Base-by-base conservation (phyloP, 2,113 vertebrate species). In the Lepidothrix coronata region DNA sequence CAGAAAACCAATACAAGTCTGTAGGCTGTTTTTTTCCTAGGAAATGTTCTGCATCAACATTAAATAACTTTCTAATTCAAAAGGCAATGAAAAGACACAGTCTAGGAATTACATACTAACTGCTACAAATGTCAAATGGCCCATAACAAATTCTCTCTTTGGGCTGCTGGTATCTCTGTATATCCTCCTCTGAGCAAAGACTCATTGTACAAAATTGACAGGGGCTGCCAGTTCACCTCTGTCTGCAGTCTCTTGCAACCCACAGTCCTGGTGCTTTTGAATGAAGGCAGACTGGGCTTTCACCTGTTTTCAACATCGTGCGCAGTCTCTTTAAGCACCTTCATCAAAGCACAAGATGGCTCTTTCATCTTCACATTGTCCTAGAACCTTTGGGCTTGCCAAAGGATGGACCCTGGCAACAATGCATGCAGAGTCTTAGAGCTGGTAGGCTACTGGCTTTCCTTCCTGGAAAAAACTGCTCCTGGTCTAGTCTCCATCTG, bases 31-130 rank as follows among this genome's bases (percentile, higher is more conserved):
- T 43, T 79, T 79, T 44, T 66, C 30, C 62, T 78, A 82, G 73
- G 71, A 89, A 91, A 59, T 12, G 8, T 28, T 76, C 49, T 86
- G 44, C 62, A 51, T 85, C 74, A 62, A 48, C 35, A 52, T 85
- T 83, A 83, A 96, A 75, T 91, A 92, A 75, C 75, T 62, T 83
- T 51, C 59, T 91, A 63, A 94, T 93, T 91, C 79, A 87, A 85
- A 93, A 96, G 35, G 41, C 92, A 95, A 63, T 83, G 58, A 96
- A 89, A 94, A 95, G 74, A 46, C 57, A 74, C 37, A 78, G 52
- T 14, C 28, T 85, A 68, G 79, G 63, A 93, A 92, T 91, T 83
- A 89, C 94, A 85, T 19, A 63, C 30, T 77, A 79, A 70, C 57
- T 74, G 77, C 87, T 80, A 85, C 85, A 92, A 80, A 83, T 90